Evolutionary conservation across 2,113 vertebrate genomes (phyloP).

Genomic region (Seriola quinqueradiata): DNA sequence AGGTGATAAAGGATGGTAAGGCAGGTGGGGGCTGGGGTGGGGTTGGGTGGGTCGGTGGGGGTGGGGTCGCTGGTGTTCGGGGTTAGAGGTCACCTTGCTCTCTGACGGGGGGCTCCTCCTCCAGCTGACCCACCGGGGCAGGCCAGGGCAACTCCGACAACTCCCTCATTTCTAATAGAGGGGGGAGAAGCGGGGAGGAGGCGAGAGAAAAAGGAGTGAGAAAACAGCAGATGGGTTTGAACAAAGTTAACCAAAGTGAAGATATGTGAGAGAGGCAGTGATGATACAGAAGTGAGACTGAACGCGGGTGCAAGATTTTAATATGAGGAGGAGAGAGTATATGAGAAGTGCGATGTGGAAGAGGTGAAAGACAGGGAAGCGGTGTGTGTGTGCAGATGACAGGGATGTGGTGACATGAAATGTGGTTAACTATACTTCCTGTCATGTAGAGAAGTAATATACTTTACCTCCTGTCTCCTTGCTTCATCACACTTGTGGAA

Average conservation of each 20-base stretch:
- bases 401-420: constrained; percentile 25
- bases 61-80: constrained; percentile 34
- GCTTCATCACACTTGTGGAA: neutral
- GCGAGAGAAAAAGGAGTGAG: constrained; percentile 52
- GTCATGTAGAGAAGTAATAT: constrained; percentile 34
- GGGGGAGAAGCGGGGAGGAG: constrained; percentile 26
- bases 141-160: constrained; percentile 82
- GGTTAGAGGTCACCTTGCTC: constrained; percentile 84
- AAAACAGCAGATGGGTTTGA: constrained; percentile 71
- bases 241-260: constrained; percentile 33
- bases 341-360: constrained; percentile 7
- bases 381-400: constrained; percentile 13
- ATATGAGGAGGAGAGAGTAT: neutral
- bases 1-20: constrained; percentile 24
- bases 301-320: constrained; percentile 45
- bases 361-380: constrained; percentile 20
- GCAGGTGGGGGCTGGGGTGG: neutral
- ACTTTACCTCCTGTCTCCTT: constrained; percentile 19
- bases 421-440: constrained; percentile 34
- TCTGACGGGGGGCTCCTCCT: constrained; percentile 77
- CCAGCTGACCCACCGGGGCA: constrained; percentile 83
- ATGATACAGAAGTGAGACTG: constrained; percentile 28
- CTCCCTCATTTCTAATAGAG: constrained; percentile 81
- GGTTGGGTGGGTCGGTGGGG: neutral
- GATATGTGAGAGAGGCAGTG: constrained; percentile 27